Conservation (phyloP, 1,140 invertebrate species). For the Drosophila trapezifrons region DNA sequence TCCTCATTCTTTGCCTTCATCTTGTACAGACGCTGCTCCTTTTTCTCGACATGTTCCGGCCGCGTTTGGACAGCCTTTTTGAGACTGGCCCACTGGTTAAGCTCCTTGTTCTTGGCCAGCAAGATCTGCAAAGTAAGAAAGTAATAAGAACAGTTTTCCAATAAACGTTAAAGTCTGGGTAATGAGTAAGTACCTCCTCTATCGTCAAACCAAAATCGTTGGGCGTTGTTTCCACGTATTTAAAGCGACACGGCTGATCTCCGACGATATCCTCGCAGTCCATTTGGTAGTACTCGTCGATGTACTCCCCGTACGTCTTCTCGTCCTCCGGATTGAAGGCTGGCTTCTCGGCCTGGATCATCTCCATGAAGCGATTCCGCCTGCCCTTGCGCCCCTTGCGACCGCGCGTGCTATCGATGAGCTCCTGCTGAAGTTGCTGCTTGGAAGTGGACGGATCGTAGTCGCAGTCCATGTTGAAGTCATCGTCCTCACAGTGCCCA, state of each 20-base stretch:
- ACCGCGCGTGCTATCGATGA: slow-evolving; percentile 86
- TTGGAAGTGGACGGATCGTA: slow-evolving; percentile 87
- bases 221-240: slow-evolving; percentile 94
- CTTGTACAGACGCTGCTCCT: slow-evolving; percentile 91
- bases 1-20: slow-evolving; percentile 89
- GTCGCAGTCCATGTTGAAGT: slow-evolving; percentile 96
- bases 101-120: slow-evolving; percentile 94
- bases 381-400: slow-evolving; percentile 87
- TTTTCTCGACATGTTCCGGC: slow-evolving; percentile 90
- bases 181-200: slow-evolving; percentile 89
- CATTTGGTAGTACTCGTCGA: slow-evolving; percentile 97
- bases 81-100: slow-evolving; percentile 97
- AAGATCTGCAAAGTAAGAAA: slow-evolving; percentile 87
- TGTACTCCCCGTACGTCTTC: slow-evolving; percentile 93
- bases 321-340: slow-evolving; percentile 91
- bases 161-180: background rate
- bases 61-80: slow-evolving; percentile 94
- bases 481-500: slow-evolving; percentile 90
- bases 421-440: slow-evolving; percentile 86
- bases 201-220: slow-evolving; percentile 96
- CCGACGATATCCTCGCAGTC: slow-evolving; percentile 98
- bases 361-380: slow-evolving; percentile 89
- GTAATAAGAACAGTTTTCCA: background rate
- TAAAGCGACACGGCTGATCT: slow-evolving; percentile 95
- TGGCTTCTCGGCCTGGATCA: slow-evolving; percentile 90